Evolutionary conservation across 2,888 invertebrate genomes (phyloP).

Genomic region (Stegophylla sp.): DNA sequence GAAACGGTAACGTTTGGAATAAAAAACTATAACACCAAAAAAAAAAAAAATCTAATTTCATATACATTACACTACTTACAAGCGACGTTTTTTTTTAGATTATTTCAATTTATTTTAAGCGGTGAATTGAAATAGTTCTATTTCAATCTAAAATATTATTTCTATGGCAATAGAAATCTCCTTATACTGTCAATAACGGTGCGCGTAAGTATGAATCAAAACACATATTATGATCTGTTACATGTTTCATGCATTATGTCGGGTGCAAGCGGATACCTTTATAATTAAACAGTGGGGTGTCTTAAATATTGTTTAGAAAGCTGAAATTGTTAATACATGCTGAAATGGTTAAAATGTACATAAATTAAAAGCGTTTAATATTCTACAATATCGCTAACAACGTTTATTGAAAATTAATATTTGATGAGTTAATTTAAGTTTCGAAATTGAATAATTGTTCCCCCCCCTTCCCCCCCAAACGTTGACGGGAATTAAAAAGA

Average conservation of each 20-base stretch:
- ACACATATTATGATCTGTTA: neutral
- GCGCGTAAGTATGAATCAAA: neutral
- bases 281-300: neutral
- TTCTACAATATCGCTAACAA: neutral
- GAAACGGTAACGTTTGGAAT: neutral
- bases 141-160: neutral
- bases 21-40: neutral
- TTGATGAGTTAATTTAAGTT: neutral
- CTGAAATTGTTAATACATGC: too few relatives aligned
- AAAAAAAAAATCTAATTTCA: neutral
- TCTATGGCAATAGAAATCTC: too few relatives aligned
- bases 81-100: neutral
- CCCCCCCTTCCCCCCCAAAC: too few relatives aligned
- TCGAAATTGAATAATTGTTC: neutral
- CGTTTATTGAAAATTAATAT: neutral
- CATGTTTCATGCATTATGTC: neutral
- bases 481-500: too few relatives aligned
- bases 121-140: neutral
- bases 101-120: neutral
- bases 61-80: neutral
- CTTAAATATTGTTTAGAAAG: neutral
- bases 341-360: too few relatives aligned
- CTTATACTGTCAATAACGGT: neutral
- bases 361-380: too few relatives aligned
- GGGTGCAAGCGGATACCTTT: neutral